Evolutionary conservation across 2,797 vertebrate species (phyloP).

Genomic region (Perodicticus potto): DNA sequence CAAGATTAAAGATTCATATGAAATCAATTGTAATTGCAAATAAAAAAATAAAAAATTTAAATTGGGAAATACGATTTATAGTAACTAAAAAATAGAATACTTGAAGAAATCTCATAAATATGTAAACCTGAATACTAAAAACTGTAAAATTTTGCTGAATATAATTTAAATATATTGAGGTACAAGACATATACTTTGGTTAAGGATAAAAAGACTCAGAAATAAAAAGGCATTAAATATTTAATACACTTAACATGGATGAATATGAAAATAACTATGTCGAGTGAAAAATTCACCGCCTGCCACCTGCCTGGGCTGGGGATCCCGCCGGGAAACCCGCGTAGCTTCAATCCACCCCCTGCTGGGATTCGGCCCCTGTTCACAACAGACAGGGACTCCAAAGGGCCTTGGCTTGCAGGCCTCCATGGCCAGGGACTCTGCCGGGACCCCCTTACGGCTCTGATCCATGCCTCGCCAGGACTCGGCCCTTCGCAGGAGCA

Average conservation of each 20-base stretch:
- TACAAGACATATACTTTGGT: background rate
- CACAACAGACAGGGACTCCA: too few species aligned
- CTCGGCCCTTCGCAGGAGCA: too few species aligned
- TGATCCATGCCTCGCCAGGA: too few species aligned
- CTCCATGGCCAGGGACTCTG: too few species aligned
- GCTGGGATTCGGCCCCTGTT: too few species aligned
- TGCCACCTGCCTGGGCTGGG: too few species aligned
- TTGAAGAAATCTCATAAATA: background rate
- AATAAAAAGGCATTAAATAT: background rate
- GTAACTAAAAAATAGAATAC: background rate
- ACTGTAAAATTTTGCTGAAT: background rate
- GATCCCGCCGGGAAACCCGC: too few species aligned
- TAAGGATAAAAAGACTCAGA: background rate
- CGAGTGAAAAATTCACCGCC: background rate
- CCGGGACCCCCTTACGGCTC: too few species aligned
- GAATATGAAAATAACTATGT: background rate
- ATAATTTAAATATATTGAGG: background rate
- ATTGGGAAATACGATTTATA: background rate
- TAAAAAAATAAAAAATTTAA: background rate
- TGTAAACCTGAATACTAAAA: background rate
- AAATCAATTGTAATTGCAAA: background rate
- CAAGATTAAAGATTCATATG: background rate
- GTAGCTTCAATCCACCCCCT: too few species aligned
- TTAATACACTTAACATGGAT: background rate
- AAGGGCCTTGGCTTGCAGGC: too few species aligned